Evolutionary conservation across 1,140 invertebrate species (phyloP).

Genomic region (Cyphomyrmex costatus): DNA sequence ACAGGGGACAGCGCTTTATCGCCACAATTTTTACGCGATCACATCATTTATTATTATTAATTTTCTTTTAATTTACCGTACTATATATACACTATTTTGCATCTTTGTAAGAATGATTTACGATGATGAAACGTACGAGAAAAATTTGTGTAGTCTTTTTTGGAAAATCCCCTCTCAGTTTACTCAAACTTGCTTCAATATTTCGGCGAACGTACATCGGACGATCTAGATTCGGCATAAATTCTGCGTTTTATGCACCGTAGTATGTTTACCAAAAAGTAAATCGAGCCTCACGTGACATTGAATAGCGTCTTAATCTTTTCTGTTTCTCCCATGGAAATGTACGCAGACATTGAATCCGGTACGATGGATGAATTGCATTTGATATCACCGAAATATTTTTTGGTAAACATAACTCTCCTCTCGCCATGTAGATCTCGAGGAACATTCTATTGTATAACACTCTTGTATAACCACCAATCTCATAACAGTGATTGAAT

Average conservation of each 20-base stretch:
- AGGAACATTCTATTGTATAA: constrained; percentile 84
- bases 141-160: constrained; percentile 66
- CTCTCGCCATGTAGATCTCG: constrained; percentile 81
- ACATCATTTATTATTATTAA: constrained; percentile 28
- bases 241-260: constrained; percentile 74
- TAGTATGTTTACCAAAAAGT: constrained; percentile 83
- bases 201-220: constrained; percentile 66
- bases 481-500: constrained; percentile 85
- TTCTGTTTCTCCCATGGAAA: background rate
- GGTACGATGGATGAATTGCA: constrained; percentile 4
- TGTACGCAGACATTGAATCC: background rate
- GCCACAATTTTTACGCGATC: constrained; percentile 12
- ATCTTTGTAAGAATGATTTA: constrained; percentile 67
- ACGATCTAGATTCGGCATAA: constrained; percentile 64
- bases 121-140: constrained; percentile 45
- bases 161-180: constrained; percentile 69
- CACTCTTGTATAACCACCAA: constrained; percentile 84
- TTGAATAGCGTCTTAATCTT: background rate
- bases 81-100: constrained; percentile 32
- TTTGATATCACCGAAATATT: constrained; percentile 42
- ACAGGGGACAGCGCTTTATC: constrained; percentile 64
- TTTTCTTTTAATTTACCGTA: constrained; percentile 42
- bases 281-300: constrained; percentile 14
- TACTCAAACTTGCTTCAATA: constrained; percentile 63
- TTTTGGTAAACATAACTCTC: constrained; percentile 82